phyloP scores from a whole-genome alignment of 2,797 vertebrate genomes.

The Hapalemur alaotrensis region DNA sequence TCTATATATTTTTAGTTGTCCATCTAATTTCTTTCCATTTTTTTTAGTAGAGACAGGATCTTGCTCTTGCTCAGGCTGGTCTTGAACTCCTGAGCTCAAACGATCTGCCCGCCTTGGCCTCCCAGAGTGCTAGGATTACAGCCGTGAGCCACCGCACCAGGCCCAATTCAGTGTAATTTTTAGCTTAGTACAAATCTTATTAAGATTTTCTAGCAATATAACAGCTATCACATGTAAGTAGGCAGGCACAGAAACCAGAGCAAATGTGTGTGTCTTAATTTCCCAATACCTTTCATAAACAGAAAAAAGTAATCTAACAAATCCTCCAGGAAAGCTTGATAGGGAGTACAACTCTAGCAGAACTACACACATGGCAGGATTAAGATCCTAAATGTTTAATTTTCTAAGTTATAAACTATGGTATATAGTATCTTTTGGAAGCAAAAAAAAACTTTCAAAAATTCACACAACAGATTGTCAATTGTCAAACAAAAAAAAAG shows the following conservation, averaged over 20 bases:
- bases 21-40: too few relatives aligned
- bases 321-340: background rate
- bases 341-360: background rate
- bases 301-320: background rate
- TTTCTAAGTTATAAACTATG: background rate
- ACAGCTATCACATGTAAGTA: background rate
- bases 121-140: too few relatives aligned
- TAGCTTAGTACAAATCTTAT: background rate
- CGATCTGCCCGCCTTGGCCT: too few relatives aligned
- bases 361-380: background rate
- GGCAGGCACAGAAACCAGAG: background rate
- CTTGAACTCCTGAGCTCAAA: too few relatives aligned
- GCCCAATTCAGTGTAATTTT: background rate
- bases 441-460: background rate
- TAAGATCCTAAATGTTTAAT: background rate
- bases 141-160: too few relatives aligned
- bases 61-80: too few relatives aligned
- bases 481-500: background rate
- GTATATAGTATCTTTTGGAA: background rate
- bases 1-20: too few relatives aligned
- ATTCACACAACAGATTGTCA: background rate
- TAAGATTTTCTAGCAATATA: background rate
- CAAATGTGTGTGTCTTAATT: background rate
- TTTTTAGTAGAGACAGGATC: too few relatives aligned
- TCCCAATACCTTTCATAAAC: background rate